Evolutionary conservation across 2,888 invertebrate species (phyloP).

Genomic region (Trissolcus japonicus): DNA sequence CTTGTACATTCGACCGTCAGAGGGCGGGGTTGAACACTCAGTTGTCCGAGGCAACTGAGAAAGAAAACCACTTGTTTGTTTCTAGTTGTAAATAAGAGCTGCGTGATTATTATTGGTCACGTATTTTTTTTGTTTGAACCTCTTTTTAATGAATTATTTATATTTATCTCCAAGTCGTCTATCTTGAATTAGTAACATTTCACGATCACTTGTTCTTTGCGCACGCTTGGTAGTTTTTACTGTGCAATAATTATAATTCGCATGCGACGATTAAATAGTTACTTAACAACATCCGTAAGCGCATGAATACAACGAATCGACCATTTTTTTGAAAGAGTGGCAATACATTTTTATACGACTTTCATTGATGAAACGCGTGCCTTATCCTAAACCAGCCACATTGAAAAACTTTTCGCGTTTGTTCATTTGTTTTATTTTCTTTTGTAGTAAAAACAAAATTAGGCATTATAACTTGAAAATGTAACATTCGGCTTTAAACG

Average conservation of each 20-base stretch:
- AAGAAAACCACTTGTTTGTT: slow-evolving; percentile 8
- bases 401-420: slow-evolving; percentile 4
- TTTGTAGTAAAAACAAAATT: no score
- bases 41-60: slow-evolving; percentile 16
- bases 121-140: slow-evolving; percentile 27
- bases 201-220: slow-evolving; percentile 32
- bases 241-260: slow-evolving; percentile 34
- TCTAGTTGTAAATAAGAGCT: slow-evolving; percentile 34
- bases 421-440: no score
- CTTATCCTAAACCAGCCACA: slow-evolving; percentile 30
- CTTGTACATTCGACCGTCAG: not conserved
- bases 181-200: slow-evolving; percentile 21
- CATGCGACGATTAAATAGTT: slow-evolving; percentile 38
- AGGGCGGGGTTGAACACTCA: slow-evolving; percentile 4
- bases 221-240: slow-evolving; percentile 34
- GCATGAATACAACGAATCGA: slow-evolving; percentile 35
- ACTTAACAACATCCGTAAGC: slow-evolving; percentile 34
- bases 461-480: no score
- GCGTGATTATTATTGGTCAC: slow-evolving; percentile 12
- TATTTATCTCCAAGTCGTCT: slow-evolving; percentile 2
- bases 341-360: slow-evolving; percentile 47
- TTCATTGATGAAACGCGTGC: slow-evolving; percentile 32
- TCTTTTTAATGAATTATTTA: slow-evolving; percentile 3
- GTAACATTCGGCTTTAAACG: not conserved
- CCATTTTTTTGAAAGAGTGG: slow-evolving; percentile 41